Evolutionary conservation across 2,888 invertebrate species (phyloP).

Genomic region (Patella ulyssiponensis): DNA sequence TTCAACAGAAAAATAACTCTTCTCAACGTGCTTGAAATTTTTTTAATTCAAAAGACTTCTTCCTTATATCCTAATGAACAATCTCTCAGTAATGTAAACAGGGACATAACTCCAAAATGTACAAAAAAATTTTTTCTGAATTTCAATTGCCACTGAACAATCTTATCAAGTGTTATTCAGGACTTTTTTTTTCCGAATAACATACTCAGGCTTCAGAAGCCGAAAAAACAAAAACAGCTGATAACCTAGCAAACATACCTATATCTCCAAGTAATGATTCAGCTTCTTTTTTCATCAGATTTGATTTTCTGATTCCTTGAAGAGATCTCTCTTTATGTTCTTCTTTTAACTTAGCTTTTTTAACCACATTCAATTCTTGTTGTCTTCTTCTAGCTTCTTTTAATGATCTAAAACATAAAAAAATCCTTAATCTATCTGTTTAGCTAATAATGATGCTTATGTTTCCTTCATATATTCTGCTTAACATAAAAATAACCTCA

Average conservation of each 20-base stretch:
- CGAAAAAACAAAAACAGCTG: too few species aligned
- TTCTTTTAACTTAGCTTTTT: constrained; percentile 77
- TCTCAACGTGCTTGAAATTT: too few species aligned
- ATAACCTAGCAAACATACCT: not conserved
- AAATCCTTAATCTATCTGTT: not conserved
- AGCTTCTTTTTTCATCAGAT: constrained; percentile 26
- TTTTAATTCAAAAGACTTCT: too few species aligned
- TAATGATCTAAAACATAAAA: constrained; percentile 75
- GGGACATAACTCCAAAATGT: too few species aligned
- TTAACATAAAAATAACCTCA: not conserved
- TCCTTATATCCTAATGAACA: too few species aligned
- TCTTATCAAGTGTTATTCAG: too few species aligned
- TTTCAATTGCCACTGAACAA: too few species aligned
- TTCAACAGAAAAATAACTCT: too few species aligned
- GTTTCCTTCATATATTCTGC: not conserved
- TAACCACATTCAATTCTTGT: constrained; percentile 83
- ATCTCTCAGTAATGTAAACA: too few species aligned
- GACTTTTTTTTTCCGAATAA: too few species aligned
- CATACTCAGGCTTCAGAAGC: too few species aligned
- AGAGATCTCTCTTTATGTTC: constrained; percentile 56
- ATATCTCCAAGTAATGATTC: constrained; percentile 1
- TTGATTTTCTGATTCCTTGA: constrained; percentile 58
- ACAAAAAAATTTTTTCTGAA: too few species aligned
- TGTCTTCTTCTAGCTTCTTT: constrained; percentile 84
- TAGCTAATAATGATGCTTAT: not conserved